phyloP scores from a whole-genome alignment of 1,140 invertebrate species.

The Zaprionus camerounensis region DNA sequence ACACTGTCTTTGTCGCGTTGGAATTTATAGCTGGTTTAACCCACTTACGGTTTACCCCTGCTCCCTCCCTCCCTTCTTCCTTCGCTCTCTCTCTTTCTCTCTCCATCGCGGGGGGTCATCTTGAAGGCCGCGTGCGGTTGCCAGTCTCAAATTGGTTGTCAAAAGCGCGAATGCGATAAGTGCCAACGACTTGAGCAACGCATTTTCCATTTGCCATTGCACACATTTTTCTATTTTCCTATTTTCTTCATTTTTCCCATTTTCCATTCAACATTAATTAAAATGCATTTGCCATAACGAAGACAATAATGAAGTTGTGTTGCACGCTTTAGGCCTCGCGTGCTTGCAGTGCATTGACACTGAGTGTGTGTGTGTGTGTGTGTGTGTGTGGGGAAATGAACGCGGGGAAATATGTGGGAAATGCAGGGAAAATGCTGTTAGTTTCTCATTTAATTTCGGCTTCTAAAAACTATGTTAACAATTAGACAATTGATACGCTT shows the following conservation, averaged over 20 bases:
- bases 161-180: constrained; percentile 66
- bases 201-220: constrained; percentile 5
- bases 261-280: constrained; percentile 62
- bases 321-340: constrained; percentile 37
- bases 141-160: constrained; percentile 77
- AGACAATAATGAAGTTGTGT: constrained; percentile 35
- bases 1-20: constrained; percentile 61
- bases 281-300: constrained; percentile 58
- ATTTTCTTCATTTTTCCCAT: background rate
- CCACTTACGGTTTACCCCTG: constrained; percentile 22
- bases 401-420: constrained; percentile 38
- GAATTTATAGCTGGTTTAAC: constrained; percentile 82
- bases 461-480: constrained; percentile 46
- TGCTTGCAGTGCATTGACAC: constrained; percentile 65
- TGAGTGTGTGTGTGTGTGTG: constrained; percentile 16
- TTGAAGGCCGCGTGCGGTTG: constrained; percentile 62
- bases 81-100: background rate
- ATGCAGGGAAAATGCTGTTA: constrained; percentile 31
- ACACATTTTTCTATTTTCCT: background rate
- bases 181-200: constrained; percentile 40
- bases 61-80: background rate
- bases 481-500: constrained; percentile 50
- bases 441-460: constrained; percentile 36
- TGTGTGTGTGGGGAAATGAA: constrained; percentile 13
- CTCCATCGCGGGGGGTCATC: constrained; percentile 38